Conservation (phyloP, 2,888 invertebrate genomes). For the Melieria omissa region DNA sequence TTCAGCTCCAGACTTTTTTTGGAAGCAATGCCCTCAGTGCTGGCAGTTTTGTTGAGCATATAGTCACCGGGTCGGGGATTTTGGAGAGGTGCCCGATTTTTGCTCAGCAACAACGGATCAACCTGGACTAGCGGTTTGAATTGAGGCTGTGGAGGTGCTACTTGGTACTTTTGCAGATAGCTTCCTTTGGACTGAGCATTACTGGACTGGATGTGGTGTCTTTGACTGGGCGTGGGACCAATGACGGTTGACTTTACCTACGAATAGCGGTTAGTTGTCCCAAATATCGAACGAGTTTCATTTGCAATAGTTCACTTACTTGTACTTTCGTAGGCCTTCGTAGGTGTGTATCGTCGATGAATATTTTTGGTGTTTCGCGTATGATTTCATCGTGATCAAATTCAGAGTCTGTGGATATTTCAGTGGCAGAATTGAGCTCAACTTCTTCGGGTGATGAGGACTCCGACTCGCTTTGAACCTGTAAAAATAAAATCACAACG, state of each 20-base stretch:
- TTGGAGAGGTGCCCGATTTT: slow-evolving; percentile 67
- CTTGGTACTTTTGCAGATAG: slow-evolving; percentile 58
- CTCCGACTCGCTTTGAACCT: slow-evolving; percentile 76
- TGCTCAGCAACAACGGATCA: slow-evolving; percentile 63
- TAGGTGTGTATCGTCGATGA: slow-evolving; percentile 75
- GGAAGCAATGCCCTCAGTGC: slow-evolving; percentile 88
- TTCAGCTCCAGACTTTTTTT: slow-evolving; percentile 88
- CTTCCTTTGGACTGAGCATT: slow-evolving; percentile 50
- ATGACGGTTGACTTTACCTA: slow-evolving; percentile 64
- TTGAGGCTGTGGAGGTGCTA: slow-evolving; percentile 58
- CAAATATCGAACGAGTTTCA: background rate
- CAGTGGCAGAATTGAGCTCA: slow-evolving; percentile 86
- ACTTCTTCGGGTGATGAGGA: slow-evolving; percentile 77
- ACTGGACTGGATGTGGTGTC: slow-evolving; percentile 46
- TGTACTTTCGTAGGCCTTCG: slow-evolving; percentile 74
- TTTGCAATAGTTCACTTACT: slow-evolving; percentile 65
- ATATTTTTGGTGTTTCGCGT: slow-evolving; percentile 78
- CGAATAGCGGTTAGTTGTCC: background rate
- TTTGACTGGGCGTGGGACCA: slow-evolving; percentile 48
- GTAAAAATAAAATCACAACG: slow-evolving; percentile 46
- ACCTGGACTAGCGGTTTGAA: slow-evolving; percentile 67
- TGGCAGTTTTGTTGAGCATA: slow-evolving; percentile 82
- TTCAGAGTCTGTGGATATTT: slow-evolving; percentile 93
- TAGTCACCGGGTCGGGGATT: slow-evolving; percentile 78
- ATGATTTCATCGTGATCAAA: slow-evolving; percentile 84